A percentile compares a stretch with the other conserved stretches of the same genome.
phyloP scores from a whole-genome alignment of 2,113 vertebrate genomes.

The Halcyon malimbica region DNA sequence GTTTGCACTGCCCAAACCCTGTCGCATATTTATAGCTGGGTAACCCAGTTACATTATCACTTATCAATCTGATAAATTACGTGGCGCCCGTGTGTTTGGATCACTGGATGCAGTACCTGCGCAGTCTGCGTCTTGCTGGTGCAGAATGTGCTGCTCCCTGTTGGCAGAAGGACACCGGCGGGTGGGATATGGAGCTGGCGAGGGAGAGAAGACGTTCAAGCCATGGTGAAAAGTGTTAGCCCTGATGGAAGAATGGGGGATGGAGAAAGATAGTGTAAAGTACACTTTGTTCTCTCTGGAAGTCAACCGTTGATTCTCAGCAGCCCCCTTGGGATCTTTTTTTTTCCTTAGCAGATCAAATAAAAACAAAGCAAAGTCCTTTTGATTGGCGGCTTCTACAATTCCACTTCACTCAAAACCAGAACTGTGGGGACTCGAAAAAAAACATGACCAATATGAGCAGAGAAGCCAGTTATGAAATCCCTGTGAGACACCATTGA shows the following conservation, averaged over 20 bases:
- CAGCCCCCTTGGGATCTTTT: background rate
- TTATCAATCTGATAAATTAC: background rate
- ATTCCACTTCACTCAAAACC: background rate
- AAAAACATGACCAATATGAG: background rate
- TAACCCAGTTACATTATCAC: constrained; percentile 50
- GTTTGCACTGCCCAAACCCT: constrained; percentile 46
- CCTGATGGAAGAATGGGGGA: background rate
- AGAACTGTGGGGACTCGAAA: background rate
- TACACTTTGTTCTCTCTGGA: background rate
- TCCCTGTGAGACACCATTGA: background rate
- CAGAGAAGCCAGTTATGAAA: background rate
- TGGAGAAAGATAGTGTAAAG: background rate
- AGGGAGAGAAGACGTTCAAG: background rate
- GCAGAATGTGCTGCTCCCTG: background rate
- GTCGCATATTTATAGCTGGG: constrained; percentile 38
- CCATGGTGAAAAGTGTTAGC: background rate
- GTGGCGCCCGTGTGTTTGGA: background rate
- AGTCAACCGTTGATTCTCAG: background rate
- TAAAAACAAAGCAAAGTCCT: background rate
- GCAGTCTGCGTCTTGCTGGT: background rate
- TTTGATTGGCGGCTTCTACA: background rate
- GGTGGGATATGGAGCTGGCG: background rate
- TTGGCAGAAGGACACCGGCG: background rate
- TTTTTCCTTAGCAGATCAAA: background rate
- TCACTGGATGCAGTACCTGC: background rate